Percentiles rank a stretch among this genome's conserved stretches.
Conservation (phyloP, 2,888 invertebrate genomes). For the Therioaphis trifolii region DNA sequence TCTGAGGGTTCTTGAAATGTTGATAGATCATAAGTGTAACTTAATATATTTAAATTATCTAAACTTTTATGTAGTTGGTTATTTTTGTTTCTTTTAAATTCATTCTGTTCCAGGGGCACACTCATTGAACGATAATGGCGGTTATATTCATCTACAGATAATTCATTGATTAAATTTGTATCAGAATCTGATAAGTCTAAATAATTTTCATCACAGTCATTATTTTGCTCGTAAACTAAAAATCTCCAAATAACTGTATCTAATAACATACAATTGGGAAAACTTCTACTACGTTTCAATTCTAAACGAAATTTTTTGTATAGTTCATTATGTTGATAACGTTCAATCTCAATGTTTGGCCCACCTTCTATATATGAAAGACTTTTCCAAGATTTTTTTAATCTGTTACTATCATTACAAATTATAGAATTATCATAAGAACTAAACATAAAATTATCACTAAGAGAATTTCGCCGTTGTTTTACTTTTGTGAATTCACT, state of each 20-base stretch:
- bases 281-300: slow-evolving; percentile 48
- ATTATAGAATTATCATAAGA: background rate
- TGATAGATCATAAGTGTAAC: background rate
- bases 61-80: background rate
- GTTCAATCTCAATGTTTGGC: slow-evolving; percentile 10
- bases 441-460: slow-evolving; percentile 11
- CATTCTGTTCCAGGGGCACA: background rate
- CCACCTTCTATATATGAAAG: slow-evolving; percentile 40
- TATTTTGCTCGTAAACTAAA: background rate
- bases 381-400: slow-evolving; percentile 41
- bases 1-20: background rate
- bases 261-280: slow-evolving; percentile 39
- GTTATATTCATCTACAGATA: background rate
- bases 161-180: background rate
- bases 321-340: background rate
- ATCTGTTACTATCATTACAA: background rate
- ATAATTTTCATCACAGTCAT: background rate
- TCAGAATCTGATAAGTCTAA: background rate
- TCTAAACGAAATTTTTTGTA: slow-evolving; percentile 14
- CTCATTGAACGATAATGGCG: slow-evolving; percentile 35
- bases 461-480: slow-evolving; percentile 34
- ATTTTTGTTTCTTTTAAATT: background rate
- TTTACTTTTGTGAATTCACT: background rate
- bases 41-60: slow-evolving; percentile 17
- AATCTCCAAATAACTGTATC: slow-evolving; percentile 43